Evolutionary conservation across 2,113 vertebrate species (phyloP).

Genomic region (Aplodontia rufa): DNA sequence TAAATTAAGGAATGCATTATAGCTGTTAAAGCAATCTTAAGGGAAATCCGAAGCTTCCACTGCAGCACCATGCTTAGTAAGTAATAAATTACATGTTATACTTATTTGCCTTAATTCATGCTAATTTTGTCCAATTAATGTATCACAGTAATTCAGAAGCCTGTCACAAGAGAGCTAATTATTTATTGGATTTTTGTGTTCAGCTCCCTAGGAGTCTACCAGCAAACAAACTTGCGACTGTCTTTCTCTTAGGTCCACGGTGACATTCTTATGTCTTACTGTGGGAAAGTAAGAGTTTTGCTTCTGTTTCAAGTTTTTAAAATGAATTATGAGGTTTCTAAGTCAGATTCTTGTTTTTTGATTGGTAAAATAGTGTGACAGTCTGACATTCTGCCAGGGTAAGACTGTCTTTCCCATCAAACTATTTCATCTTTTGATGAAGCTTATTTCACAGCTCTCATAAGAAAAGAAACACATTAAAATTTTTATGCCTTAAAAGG

Average conservation of each 20-base stretch:
- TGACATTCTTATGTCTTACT: conserved; percentile 86
- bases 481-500: conserved; percentile 48
- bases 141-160: conserved; percentile 98
- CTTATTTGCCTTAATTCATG: conserved; percentile 99
- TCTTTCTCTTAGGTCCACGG: conserved; percentile 84
- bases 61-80: conserved; percentile 98
- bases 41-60: conserved; percentile 99
- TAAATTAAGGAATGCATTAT: conserved; percentile 99
- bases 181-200: conserved; percentile 95
- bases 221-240: conserved; percentile 92
- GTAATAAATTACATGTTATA: conserved; percentile 99
- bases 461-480: not conserved
- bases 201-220: conserved; percentile 90
- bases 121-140: conserved; percentile 99
- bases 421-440: conserved; percentile 43
- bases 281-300: conserved; percentile 76
- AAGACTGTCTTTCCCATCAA: conserved; percentile 67
- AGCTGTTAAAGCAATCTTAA: conserved; percentile 99
- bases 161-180: conserved; percentile 99
- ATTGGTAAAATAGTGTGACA: conserved; percentile 71
- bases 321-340: conserved; percentile 81
- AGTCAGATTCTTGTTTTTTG: conserved; percentile 83
- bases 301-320: conserved; percentile 78
- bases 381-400: conserved; percentile 77
- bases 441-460: conserved; percentile 61